Percentiles rank a stretch among this genome's conserved stretches.
These are phyloP conservation scores for Babyrousa celebensis DNA, from an alignment of 2,797 vertebrate species.

Conservation along the genomic window DNA sequence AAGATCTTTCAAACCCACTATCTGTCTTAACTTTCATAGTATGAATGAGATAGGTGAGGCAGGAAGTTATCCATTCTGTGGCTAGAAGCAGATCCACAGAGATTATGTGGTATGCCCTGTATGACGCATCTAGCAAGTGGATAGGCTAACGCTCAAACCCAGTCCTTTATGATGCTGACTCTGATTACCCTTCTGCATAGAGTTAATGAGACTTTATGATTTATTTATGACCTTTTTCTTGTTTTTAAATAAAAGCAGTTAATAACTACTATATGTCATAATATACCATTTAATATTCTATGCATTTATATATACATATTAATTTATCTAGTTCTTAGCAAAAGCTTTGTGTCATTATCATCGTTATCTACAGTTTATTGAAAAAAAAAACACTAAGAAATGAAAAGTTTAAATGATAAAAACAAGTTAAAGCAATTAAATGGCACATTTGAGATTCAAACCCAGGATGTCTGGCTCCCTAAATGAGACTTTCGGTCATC, in stretches of 20 bases:
- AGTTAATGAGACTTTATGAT: not conserved
- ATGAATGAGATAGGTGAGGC: not conserved
- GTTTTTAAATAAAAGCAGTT: not conserved
- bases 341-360: not conserved
- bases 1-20: not conserved
- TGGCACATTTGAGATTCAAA: not conserved
- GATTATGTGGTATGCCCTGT: not conserved
- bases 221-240: not conserved
- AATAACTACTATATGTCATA: not conserved
- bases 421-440: not conserved
- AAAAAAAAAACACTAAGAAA: not conserved
- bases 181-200: not conserved
- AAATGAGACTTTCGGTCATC: not conserved
- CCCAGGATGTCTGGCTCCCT: not conserved
- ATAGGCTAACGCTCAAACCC: not conserved
- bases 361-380: not conserved
- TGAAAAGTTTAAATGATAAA: not conserved
- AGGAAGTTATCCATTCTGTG: not conserved
- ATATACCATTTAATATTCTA: not conserved
- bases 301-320: not conserved
- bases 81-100: not conserved
- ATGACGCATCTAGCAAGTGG: not conserved
- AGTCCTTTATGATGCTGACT: not conserved
- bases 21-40: not conserved
- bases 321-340: not conserved